Conservation (phyloP, 2,888 invertebrate species). For the Metellina segmentata region DNA sequence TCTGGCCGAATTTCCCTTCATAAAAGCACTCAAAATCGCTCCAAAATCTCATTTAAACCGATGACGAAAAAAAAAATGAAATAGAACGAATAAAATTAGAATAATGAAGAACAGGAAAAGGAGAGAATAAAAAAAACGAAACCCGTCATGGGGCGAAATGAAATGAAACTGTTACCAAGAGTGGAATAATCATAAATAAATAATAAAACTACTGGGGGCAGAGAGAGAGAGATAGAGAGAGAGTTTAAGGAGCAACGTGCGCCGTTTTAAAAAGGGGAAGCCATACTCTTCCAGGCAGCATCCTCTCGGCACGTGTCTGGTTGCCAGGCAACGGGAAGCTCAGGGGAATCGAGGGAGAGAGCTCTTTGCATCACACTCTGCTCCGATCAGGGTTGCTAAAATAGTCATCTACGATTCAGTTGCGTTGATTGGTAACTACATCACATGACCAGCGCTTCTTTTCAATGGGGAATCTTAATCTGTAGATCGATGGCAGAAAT, state of each 20-base stretch:
- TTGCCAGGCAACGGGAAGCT: constrained; percentile 50
- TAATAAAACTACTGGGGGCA: constrained; percentile 9
- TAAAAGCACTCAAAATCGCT: constrained; percentile 39
- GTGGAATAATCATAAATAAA: constrained; percentile 62
- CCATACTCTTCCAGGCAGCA: constrained; percentile 23
- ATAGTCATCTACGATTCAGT: background rate
- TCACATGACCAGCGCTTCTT: background rate
- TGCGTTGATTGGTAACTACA: background rate
- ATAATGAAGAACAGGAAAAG: constrained; percentile 24
- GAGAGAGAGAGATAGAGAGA: background rate
- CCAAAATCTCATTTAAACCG: constrained; percentile 43
- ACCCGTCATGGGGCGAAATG: constrained; percentile 16
- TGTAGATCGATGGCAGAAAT: background rate
- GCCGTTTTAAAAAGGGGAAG: constrained; percentile 3
- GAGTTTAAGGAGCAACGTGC: constrained; percentile 10
- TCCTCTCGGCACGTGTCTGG: constrained; percentile 42
- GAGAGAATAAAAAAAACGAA: constrained; percentile 16
- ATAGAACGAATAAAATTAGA: constrained; percentile 26
- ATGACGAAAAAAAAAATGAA: constrained; percentile 1
- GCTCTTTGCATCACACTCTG: background rate
- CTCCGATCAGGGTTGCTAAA: background rate
- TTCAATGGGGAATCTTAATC: background rate
- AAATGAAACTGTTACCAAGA: constrained; percentile 57
- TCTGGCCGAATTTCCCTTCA: background rate
- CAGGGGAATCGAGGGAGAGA: constrained; percentile 16